These are phyloP conservation scores for Nasonovia ribisnigri DNA, from an alignment of 2,888 invertebrate species.

Conservation along the genomic window DNA sequence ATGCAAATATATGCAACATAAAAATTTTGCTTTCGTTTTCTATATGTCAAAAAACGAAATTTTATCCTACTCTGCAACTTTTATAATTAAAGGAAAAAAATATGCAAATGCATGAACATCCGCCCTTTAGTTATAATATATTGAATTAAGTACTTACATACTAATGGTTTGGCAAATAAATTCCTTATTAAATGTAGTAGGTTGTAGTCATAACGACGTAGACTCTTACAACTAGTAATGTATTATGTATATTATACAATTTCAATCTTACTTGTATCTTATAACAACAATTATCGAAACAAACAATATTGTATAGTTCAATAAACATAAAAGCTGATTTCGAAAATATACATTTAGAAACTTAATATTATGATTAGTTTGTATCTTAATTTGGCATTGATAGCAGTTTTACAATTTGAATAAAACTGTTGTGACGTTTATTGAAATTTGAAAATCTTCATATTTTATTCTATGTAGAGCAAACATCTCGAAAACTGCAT, in stretches of 20 bases:
- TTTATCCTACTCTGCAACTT: too few species aligned
- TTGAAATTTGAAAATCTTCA: background rate
- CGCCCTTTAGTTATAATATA: too few species aligned
- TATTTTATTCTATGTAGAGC: background rate
- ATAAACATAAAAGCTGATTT: background rate
- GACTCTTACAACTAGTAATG: background rate
- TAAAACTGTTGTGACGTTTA: background rate
- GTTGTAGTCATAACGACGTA: background rate
- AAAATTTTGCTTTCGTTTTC: too few species aligned
- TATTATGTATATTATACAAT: too few species aligned
- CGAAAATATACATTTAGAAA: background rate
- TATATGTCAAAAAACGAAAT: too few species aligned
- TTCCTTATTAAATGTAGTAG: background rate
- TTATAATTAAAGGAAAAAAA: too few species aligned
- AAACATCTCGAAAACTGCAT: background rate
- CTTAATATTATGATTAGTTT: background rate
- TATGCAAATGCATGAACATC: too few species aligned
- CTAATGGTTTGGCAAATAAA: background rate
- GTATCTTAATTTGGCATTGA: background rate
- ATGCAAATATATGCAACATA: too few species aligned
- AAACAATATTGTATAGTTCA: background rate
- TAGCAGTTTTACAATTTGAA: background rate
- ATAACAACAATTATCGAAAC: background rate
- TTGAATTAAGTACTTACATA: conserved; percentile 16
- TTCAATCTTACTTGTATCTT: background rate